Base-by-base conservation (phyloP, 2,113 vertebrate species). In the Morone saxatilis region DNA sequence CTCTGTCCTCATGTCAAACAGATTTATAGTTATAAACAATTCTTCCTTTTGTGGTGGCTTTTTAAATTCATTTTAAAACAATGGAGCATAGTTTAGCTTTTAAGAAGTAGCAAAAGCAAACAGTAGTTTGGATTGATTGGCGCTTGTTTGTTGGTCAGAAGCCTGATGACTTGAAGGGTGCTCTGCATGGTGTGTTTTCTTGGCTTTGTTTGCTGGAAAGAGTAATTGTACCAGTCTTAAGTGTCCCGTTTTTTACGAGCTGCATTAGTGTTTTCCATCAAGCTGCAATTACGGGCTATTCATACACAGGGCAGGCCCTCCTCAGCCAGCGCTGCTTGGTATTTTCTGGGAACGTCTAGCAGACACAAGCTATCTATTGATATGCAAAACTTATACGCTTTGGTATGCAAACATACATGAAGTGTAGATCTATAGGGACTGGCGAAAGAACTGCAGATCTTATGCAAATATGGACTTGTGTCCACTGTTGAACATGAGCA, bases 231-330 rank as follows among this genome's bases (percentile, higher is more conserved):
- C 83, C 79, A 86, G 84, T 86, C 88, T 89, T 93, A 92, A 93
- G 89, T 90, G 89, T 89, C 89, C 86, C 56, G 51, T 90, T 94
- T 93, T 88, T 94, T 92, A 93, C 67, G 73, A 93, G 89, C 84
- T 85, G 88, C 92, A 91, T 94, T 94, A 92, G 89, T 89, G 86
- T 94, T 91, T 94, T 94, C 93, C 92, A 92, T 89, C 92, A 89
- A 90, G 84, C 74, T 87, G 88, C 92, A 94, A 92, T 94, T 93
- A 93, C 83, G 63, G 86, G 79, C 87, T 91, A 90, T 93, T 92
- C 90, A 93, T 90, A 86, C 84, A 86, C 78, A 77, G 68, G 84
- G 85, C 62, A 81, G 81, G 81, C 78, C 90, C 80, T 89, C 79
- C 83, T 84, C 76, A 66, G 61, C 70, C 40, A 76, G 70, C 50